A percentile compares a stretch with the other conserved stretches of the same genome.
Conservation (phyloP, 2,888 invertebrate species). For the Zaprionus obscuricornis region DNA sequence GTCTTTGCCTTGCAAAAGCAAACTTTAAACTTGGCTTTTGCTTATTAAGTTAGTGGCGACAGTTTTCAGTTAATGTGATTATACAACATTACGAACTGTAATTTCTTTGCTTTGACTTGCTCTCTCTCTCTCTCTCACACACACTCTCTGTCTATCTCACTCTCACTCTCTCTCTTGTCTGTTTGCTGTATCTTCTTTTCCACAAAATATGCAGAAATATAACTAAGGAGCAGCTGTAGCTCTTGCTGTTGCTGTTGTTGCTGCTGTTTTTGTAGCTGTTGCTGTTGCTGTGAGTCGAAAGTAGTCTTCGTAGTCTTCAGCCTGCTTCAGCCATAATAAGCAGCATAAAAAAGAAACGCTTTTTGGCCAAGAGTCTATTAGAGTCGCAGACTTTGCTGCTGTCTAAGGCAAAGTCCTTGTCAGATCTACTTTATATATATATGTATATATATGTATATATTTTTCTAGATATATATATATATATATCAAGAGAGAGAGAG, state of each 20-base stretch:
- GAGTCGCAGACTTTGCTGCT: slow-evolving; percentile 25
- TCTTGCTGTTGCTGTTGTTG: no score
- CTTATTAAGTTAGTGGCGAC: slow-evolving; percentile 70
- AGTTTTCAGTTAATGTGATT: slow-evolving; percentile 71
- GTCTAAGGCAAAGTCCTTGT: slow-evolving; percentile 29
- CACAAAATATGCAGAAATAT: no score
- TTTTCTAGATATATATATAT: slow-evolving; percentile 10
- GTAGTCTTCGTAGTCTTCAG: neutral
- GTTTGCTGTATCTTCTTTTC: no score
- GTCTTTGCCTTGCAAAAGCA: neutral
- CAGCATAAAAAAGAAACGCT: slow-evolving; percentile 58
- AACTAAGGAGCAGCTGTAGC: no score
- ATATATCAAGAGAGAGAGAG: no score
- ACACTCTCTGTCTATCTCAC: no score
- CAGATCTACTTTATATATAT: slow-evolving; percentile 27
- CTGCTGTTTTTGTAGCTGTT: no score
- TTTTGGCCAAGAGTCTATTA: slow-evolving; percentile 62
- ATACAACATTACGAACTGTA: slow-evolving; percentile 56
- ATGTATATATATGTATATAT: neutral
- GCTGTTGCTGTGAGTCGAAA: no score
- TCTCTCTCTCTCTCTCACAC: neutral
- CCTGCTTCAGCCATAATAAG: slow-evolving; percentile 64
- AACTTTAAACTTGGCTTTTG: slow-evolving; percentile 53
- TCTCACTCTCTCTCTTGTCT: no score
- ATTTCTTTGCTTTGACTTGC: slow-evolving; percentile 39